Base-by-base conservation (phyloP, 2,113 vertebrate species). In the Ictalurus punctatus region DNA sequence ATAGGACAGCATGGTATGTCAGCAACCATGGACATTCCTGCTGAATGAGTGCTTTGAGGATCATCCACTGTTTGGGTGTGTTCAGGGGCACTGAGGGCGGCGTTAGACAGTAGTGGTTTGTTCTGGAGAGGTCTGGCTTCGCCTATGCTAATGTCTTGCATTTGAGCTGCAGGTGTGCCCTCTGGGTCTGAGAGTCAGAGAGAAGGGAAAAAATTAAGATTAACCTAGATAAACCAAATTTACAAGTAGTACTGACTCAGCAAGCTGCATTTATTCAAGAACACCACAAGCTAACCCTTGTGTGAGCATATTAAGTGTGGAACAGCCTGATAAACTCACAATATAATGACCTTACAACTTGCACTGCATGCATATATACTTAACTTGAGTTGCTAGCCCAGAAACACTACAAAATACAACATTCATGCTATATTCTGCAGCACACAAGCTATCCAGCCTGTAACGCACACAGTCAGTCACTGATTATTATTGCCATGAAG, bases 1-100 rank as follows among this genome's bases (percentile, higher is more conserved):
- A 95, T 83, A 0, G 96, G 93, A 91, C 96, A 96, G 44, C 93
- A 96, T 0, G 95, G 92, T 7, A 96, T 87, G 81, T 97, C 97
- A 10, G 94, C 90, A 30, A 92, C 92, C 86, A 94, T 74, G 37
- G 95, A 93, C 27, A 83, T 71, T 34, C 23, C 30, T 4, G 79
- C 7, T 23, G 21, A 6, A 63, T n/a, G 37, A n/a, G 79, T 63
- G 6, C 6, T 48, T 44, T 63, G 81, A 82, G 82, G 21, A 44
- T 74, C 83, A 0, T 89, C 87, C 0, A 14, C 73, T 27, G 25
- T 59, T 44, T 79, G 80, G 34, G 61, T 1, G 2, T 16, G 21
- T 30, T 89, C 88, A 1, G 56, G 30, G 48, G 34, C 30, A 34
- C 59, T 44, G 25, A 82, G 65, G 0, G 6, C 5, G 0, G 6